A percentile compares a stretch with the other conserved stretches of the same genome.
These are phyloP conservation scores for Grapholita molesta DNA, from an alignment of 1,140 invertebrate species.

Conservation along the genomic window DNA sequence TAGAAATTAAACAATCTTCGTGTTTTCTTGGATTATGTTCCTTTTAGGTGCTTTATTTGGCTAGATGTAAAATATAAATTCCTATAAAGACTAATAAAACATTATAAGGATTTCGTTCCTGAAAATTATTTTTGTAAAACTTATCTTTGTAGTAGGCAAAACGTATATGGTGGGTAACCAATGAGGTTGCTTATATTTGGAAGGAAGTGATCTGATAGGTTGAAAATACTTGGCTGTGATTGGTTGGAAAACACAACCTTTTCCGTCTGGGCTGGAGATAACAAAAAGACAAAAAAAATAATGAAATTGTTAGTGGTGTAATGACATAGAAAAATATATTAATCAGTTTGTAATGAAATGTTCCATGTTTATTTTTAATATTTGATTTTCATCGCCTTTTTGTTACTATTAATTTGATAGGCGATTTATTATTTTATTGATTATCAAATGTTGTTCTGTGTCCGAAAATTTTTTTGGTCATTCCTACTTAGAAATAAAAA, in stretches of 20 bases:
- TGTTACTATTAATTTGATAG: background rate
- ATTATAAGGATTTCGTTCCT: background rate
- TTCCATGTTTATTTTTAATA: background rate
- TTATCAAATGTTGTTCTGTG: too few species aligned
- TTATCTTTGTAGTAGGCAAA: background rate
- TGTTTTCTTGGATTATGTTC: background rate
- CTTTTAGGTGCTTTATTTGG: conserved; percentile 11
- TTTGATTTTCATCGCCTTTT: background rate
- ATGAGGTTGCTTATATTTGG: background rate
- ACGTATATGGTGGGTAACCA: background rate
- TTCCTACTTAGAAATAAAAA: too few species aligned
- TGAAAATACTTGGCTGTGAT: background rate
- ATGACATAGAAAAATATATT: background rate
- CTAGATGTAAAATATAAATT: background rate
- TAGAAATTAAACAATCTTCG: background rate
- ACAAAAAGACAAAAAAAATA: background rate
- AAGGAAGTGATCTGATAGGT: background rate
- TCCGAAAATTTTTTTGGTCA: too few species aligned
- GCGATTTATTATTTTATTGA: too few species aligned
- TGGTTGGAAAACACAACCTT: background rate
- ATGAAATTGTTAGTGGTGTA: background rate
- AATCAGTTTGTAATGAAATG: background rate
- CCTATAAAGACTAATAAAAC: background rate
- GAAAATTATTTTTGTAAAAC: background rate
- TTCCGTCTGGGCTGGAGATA: background rate